Conservation (phyloP, 2,113 vertebrate species). For the Lethenteron reissneri region DNA sequence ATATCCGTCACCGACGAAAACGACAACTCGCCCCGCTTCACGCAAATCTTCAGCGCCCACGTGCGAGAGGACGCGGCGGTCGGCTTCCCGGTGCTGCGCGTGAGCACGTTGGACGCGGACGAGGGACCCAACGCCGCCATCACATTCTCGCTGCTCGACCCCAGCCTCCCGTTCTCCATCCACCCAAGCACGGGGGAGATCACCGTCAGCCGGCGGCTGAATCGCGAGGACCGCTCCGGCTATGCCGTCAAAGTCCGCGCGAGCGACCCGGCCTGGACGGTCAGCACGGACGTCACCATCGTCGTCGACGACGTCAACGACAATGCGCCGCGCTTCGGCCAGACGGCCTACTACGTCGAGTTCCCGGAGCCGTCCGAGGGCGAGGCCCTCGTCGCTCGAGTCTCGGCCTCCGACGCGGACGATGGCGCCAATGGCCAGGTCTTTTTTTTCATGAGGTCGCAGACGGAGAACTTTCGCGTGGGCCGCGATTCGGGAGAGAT, state of each 20-base stretch:
- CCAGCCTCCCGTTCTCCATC: conserved; percentile 54
- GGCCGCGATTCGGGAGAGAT: conserved; percentile 66
- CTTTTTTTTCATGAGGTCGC: conserved; percentile 82
- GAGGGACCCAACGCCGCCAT: conserved; percentile 58
- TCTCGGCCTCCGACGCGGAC: conserved; percentile 62
- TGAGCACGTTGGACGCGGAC: conserved; percentile 84
- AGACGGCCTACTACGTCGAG: conserved; percentile 70
- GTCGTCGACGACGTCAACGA: conserved; percentile 81
- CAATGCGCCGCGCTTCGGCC: conserved; percentile 63
- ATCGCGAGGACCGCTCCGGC: conserved; percentile 62
- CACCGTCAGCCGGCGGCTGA: conserved; percentile 58
- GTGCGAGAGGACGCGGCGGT: conserved; percentile 72
- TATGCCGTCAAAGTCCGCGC: conserved; percentile 74
- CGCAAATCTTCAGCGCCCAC: conserved; percentile 73
- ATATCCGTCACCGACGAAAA: conserved; percentile 70
- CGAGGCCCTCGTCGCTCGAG: conserved; percentile 48
- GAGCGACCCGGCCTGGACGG: conserved; percentile 84
- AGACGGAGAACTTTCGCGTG: conserved; percentile 78
- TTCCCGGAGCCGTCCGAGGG: conserved; percentile 60
- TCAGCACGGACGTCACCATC: conserved; percentile 81
- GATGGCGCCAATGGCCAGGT: conserved; percentile 63
- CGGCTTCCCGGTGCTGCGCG: conserved; percentile 57
- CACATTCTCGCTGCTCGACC: conserved; percentile 52
- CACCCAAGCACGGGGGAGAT: conserved; percentile 68
- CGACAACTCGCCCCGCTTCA: conserved; percentile 78